Percentiles rank a stretch among this genome's conserved stretches.
These are phyloP conservation scores for Blera fallax DNA, from an alignment of 2,888 invertebrate genomes.

Conservation along the genomic window DNA sequence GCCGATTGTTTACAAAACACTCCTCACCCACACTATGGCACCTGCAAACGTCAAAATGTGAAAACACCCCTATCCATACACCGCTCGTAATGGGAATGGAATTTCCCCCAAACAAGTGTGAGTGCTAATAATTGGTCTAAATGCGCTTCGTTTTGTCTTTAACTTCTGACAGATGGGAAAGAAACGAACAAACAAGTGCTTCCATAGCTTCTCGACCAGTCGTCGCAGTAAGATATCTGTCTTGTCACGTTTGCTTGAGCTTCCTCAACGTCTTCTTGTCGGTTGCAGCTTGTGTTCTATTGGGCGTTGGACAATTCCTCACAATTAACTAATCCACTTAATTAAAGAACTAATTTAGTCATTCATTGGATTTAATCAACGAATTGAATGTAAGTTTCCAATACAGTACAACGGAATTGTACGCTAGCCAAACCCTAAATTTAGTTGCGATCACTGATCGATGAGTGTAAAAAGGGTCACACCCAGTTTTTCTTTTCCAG, in stretches of 20 bases:
- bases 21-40: neutral
- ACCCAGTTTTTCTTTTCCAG: conserved; percentile 42
- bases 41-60: conserved; percentile 17
- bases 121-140: conserved; percentile 19
- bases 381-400: conserved; percentile 4
- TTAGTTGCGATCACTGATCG: conserved; percentile 5
- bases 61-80: conserved; percentile 17
- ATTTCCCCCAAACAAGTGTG: conserved; percentile 16
- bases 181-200: neutral
- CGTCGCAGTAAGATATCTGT: neutral
- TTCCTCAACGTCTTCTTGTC: conserved; percentile 7
- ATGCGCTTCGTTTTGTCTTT: neutral
- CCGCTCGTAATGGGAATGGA: neutral
- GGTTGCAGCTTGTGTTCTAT: neutral
- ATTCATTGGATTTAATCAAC: neutral
- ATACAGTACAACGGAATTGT: neutral
- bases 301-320: conserved; percentile 31
- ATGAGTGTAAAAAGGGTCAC: conserved; percentile 45
- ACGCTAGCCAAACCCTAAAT: neutral
- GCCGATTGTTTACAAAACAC: conserved; percentile 39
- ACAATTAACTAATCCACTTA: neutral
- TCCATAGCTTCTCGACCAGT: conserved; percentile 29
- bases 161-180: neutral
- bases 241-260: conserved; percentile 33
- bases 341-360: neutral